phyloP scores from a whole-genome alignment of 2,888 invertebrate species.

The Lepidonotus clava region DNA sequence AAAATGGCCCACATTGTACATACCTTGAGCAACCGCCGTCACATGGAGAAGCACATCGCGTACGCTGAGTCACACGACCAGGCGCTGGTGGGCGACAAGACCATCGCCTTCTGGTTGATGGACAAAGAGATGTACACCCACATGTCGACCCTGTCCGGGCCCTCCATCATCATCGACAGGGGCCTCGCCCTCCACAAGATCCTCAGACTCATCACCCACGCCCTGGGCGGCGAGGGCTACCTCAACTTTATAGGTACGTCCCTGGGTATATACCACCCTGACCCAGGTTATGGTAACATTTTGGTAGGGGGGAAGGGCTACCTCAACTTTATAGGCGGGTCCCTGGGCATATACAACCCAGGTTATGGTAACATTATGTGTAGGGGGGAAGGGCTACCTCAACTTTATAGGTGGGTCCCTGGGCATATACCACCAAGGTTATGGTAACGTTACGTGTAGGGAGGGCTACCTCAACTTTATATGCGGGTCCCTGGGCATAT shows the following conservation, averaged over 20 bases:
- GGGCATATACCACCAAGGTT: too few species aligned
- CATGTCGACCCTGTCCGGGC: constrained; percentile 87
- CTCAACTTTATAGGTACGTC: constrained; percentile 97
- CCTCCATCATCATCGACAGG: constrained; percentile 87
- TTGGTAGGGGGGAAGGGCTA: too few species aligned
- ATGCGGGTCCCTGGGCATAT: too few species aligned
- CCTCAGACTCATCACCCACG: constrained; percentile 95
- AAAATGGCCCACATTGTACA: constrained; percentile 93
- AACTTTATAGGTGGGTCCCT: too few species aligned
- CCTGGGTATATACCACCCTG: too few species aligned
- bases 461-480: too few species aligned
- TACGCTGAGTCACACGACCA: constrained; percentile 91
- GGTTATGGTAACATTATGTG: too few species aligned
- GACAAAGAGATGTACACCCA: constrained; percentile 99
- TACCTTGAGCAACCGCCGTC: constrained; percentile 95
- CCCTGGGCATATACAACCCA: too few species aligned
- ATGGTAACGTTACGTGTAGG: too few species aligned
- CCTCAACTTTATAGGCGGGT: too few species aligned
- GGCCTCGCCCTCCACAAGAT: constrained; percentile 98
- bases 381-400: too few species aligned
- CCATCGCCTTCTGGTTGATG: constrained; percentile 99
- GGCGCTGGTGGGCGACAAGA: constrained; percentile 91
- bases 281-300: too few species aligned
- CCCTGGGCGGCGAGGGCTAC: constrained; percentile 97
- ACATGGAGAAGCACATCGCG: constrained; percentile 97